Conservation (phyloP, 2,888 invertebrate genomes). For the Volucella zonaria region DNA sequence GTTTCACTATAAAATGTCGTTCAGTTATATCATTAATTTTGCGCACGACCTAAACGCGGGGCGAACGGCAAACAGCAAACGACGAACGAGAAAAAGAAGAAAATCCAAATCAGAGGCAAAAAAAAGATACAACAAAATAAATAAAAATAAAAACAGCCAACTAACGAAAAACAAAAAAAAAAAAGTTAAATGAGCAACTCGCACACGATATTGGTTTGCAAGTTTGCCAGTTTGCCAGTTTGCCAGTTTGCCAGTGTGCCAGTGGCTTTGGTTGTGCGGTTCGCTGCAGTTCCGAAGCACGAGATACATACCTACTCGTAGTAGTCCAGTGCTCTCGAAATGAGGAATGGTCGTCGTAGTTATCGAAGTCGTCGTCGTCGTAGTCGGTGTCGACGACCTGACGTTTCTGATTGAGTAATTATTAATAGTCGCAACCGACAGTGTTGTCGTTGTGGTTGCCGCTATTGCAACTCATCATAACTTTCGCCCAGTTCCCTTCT, state of each 20-base stretch:
- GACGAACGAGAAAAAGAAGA: constrained; percentile 13
- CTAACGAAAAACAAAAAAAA: constrained; percentile 4
- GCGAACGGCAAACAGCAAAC: not conserved
- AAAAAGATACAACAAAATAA: constrained; percentile 27
- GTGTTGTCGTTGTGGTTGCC: constrained; percentile 14
- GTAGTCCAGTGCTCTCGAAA: constrained; percentile 44
- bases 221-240: too few relatives aligned
- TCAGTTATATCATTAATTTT: constrained; percentile 68
- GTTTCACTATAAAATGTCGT: constrained; percentile 47
- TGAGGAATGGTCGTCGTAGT: constrained; percentile 7
- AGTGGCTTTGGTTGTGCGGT: not conserved
- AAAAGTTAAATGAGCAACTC: constrained; percentile 32
- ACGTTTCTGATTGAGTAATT: constrained; percentile 71
- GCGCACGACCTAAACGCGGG: constrained; percentile 55
- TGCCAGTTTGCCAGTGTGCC: too few relatives aligned
- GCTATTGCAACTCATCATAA: constrained; percentile 16
- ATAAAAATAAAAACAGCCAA: constrained; percentile 21
- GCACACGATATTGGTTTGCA: constrained; percentile 43
- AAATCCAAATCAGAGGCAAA: constrained; percentile 29
- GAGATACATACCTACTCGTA: constrained; percentile 24
- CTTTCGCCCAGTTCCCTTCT: constrained; percentile 16
- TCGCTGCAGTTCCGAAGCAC: constrained; percentile 32
- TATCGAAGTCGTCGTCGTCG: constrained; percentile 6
- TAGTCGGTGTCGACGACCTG: constrained; percentile 60
- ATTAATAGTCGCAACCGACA: constrained; percentile 64